Base-by-base conservation (phyloP, 2,888 invertebrate species). In the Trileptium ribeirensis region DNA sequence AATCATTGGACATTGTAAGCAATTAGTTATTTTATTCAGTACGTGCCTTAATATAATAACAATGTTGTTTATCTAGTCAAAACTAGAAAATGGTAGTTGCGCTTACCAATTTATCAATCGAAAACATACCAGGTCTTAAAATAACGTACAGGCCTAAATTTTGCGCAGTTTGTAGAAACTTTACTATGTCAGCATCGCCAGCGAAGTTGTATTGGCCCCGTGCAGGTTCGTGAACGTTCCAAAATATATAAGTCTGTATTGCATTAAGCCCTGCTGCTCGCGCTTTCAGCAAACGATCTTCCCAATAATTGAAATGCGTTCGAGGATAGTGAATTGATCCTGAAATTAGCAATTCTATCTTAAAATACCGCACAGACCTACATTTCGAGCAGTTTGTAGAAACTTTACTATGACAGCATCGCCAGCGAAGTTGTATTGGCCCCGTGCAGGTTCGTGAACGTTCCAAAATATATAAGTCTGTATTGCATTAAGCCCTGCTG, bases 321-420 rank as follows among this genome's bases (percentile, higher is more conserved):
- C 95, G 91, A 88, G 94, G 95, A 89, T 95, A 95, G 88, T 95
- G 95, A 87, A 95, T 91, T 29, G 94, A 93, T 0, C 94, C 94
- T 15, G 93, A 91, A 80, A 93, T 90, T 75, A 84, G 86, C n/a
- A n/a, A n/a, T n/a, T n/a, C n/a, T n/a, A n/a, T n/a, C n/a, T n/a
- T n/a, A n/a, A n/a, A n/a, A n/a, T n/a, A n/a, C n/a, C n/a, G n/a
- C n/a, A n/a, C n/a, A n/a, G n/a, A n/a, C n/a, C n/a, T n/a, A n/a
- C n/a, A n/a, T n/a, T n/a, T n/a, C n/a, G n/a, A n/a, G n/a, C n/a
- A n/a, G n/a, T n/a, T n/a, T n/a, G n/a, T n/a, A n/a, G n/a, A n/a
- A n/a, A n/a, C n/a, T n/a, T n/a, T n/a, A n/a, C n/a, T n/a, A n/a
- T n/a, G n/a, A n/a, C n/a, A n/a, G 29, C 24, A 8, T 84, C 67